phyloP scores from a whole-genome alignment of 2,888 invertebrate genomes.

The Drosophila nr. fundita region DNA sequence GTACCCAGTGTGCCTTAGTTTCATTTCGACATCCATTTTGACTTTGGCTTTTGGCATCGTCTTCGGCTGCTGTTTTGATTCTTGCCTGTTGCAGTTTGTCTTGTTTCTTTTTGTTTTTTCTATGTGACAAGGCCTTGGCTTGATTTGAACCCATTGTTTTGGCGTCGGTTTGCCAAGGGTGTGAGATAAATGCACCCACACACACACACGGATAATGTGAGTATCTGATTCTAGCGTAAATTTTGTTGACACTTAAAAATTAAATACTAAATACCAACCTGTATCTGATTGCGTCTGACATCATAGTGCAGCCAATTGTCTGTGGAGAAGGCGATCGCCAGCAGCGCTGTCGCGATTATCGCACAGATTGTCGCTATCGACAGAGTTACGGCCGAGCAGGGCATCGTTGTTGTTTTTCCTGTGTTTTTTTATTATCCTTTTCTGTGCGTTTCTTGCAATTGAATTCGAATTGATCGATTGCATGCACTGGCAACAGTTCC shows the following conservation, averaged over 20 bases:
- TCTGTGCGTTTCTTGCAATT: not conserved
- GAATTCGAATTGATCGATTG: not conserved
- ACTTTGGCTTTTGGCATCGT: constrained; percentile 12
- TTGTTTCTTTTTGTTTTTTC: constrained; percentile 15
- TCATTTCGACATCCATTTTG: constrained; percentile 35
- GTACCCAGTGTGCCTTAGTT: constrained; percentile 33
- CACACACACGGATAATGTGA: not conserved
- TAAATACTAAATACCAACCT: constrained; percentile 87
- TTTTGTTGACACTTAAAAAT: constrained; percentile 44
- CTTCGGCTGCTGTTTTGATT: constrained; percentile 28
- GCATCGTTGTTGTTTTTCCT: constrained; percentile 87
- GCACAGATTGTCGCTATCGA: constrained; percentile 98
- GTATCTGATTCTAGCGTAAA: constrained; percentile 16
- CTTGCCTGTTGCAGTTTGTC: constrained; percentile 17
- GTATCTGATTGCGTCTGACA: constrained; percentile 94
- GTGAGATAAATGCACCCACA: constrained; percentile 22
- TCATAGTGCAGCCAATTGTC: constrained; percentile 98
- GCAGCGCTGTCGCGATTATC: constrained; percentile 95
- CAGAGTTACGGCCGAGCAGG: constrained; percentile 97
- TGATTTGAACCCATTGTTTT: constrained; percentile 37
- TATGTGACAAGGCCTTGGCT: constrained; percentile 47
- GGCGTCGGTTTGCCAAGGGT: constrained; percentile 28
- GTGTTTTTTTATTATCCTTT: not conserved
- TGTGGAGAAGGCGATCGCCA: constrained; percentile 97
- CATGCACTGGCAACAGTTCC: constrained; percentile 16